Percentiles rank a stretch among this genome's conserved stretches.
Evolutionary conservation across 2,888 invertebrate genomes (phyloP).

Genomic region (Erynnis tages): DNA sequence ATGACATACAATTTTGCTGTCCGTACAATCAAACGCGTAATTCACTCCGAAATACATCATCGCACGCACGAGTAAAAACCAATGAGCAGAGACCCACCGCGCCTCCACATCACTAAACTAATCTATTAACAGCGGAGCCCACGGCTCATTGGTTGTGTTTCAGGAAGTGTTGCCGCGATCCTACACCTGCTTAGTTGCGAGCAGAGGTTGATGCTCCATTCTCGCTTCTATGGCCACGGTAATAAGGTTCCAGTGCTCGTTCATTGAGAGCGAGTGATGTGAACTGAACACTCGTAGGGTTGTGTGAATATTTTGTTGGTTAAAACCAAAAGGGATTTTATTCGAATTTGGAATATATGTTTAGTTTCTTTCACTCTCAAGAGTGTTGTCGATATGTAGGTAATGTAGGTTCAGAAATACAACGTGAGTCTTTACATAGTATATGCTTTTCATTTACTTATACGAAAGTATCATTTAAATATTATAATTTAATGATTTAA

Average conservation of each 20-base stretch:
- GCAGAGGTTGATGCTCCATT: neutral
- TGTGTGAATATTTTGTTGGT: constrained; percentile 9
- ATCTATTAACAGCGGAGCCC: constrained; percentile 7
- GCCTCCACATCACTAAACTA: constrained; percentile 4
- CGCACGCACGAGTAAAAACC: constrained; percentile 16
- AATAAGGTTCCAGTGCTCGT: constrained; percentile 12
- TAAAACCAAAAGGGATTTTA: too few species aligned
- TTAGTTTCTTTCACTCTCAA: too few species aligned
- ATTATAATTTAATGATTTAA: too few species aligned
- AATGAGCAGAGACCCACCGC: constrained; percentile 3
- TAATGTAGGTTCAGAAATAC: too few species aligned
- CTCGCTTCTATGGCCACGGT: neutral
- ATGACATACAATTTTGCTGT: constrained; percentile 6
- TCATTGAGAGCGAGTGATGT: constrained; percentile 15
- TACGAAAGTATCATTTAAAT: too few species aligned
- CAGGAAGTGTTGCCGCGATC: constrained; percentile 18
- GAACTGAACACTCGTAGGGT: constrained; percentile 15
- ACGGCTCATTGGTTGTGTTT: constrained; percentile 15
- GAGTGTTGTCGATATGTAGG: too few species aligned
- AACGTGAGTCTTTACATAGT: too few species aligned
- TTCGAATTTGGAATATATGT: too few species aligned
- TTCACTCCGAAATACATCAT: constrained; percentile 16
- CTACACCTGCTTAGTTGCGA: constrained; percentile 9
- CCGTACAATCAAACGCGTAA: constrained; percentile 6
- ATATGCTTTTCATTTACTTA: too few species aligned